Conservation (phyloP, 2,113 vertebrate species). For the Paracanthobrama guichenoti region DNA sequence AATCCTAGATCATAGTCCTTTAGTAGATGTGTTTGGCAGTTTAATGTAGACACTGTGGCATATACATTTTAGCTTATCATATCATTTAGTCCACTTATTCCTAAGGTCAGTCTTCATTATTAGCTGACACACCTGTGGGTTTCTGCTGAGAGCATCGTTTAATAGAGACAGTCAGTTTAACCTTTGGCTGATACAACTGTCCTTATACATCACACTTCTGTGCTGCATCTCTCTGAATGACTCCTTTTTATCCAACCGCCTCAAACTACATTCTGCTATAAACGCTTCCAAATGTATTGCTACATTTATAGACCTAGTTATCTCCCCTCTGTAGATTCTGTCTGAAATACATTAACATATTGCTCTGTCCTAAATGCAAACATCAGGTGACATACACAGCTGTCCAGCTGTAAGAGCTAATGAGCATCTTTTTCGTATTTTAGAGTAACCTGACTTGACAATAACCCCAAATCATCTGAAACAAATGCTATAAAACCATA, state of each 20-base stretch:
- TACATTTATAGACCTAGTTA: background rate
- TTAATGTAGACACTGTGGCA: background rate
- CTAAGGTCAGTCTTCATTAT: slow-evolving; percentile 16
- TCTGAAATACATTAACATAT: background rate
- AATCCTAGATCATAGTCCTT: background rate
- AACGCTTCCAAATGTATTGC: background rate
- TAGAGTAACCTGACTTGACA: background rate
- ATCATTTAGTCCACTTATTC: background rate
- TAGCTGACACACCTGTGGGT: slow-evolving; percentile 6
- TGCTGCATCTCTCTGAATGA: background rate
- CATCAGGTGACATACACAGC: slow-evolving; percentile 5
- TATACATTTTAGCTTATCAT: background rate
- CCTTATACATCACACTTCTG: background rate
- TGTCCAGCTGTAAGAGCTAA: background rate
- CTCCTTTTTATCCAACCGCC: background rate
- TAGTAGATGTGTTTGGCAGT: background rate
- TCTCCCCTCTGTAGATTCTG: background rate
- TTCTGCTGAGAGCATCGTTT: background rate
- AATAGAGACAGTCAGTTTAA: background rate
- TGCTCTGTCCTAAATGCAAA: background rate
- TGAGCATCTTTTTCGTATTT: background rate
- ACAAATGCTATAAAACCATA: background rate
- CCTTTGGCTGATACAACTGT: background rate
- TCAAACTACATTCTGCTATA: background rate
- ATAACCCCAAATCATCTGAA: background rate